Conservation (phyloP, 2,113 vertebrate genomes). For the Hippocampus abdominalis region DNA sequence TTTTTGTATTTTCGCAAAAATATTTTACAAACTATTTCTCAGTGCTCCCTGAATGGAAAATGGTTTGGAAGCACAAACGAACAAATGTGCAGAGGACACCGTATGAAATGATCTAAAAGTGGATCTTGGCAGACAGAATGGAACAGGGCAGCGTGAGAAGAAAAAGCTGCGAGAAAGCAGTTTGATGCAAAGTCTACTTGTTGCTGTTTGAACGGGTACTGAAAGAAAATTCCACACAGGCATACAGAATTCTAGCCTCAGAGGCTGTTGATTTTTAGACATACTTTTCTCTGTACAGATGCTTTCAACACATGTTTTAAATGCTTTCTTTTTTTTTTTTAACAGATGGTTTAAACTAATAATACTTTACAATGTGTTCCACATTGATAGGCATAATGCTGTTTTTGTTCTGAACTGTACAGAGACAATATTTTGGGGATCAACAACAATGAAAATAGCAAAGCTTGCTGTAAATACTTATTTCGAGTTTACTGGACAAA, state of each 20-base stretch:
- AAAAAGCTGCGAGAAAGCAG: conserved; percentile 5
- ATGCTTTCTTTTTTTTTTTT: no score
- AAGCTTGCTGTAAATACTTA: not conserved
- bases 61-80: not conserved
- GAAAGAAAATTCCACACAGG: conserved; percentile 59
- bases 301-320: not conserved
- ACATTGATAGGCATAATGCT: no score
- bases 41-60: not conserved
- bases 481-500: not conserved
- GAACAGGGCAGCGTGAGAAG: conserved; percentile 15
- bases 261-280: not conserved
- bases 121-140: conserved; percentile 14
- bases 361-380: no score
- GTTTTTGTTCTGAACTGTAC: no score
- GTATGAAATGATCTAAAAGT: not conserved
- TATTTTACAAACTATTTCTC: not conserved
- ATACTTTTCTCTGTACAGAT: not conserved
- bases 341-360: not conserved
- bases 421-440: no score
- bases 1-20: no score
- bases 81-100: not conserved
- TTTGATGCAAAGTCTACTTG: not conserved
- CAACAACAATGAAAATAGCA: no score
- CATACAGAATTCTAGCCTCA: conserved; percentile 49
- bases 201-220: conserved; percentile 28